Base-by-base conservation (phyloP, 2,797 vertebrate genomes). In the Acridotheres tristis region DNA sequence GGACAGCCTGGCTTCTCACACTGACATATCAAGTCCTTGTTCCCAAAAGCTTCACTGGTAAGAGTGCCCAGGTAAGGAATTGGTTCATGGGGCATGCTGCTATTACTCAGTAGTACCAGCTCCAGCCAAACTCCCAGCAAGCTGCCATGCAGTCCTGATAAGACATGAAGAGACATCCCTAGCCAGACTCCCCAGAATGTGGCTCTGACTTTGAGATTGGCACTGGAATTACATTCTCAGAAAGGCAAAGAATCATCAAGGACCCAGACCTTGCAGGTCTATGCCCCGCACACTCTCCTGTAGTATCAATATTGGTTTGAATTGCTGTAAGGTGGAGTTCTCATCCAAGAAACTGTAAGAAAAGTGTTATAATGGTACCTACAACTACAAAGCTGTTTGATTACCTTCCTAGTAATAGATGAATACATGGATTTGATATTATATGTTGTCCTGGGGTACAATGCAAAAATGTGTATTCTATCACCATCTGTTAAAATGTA, bases 201-300 rank as follows among this genome's bases (percentile, higher is more conserved):
- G 1, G 26, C 23, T 85, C 75, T 61, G 75, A 53, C 42, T 76
- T 79, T 16, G 57, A 19, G 38, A 21, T 45, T 85, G 40, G 23
- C 32, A 14, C 36, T 59, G 50, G 61, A 68, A 40, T 40, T 16
- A 63, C 45, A 27, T 4, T 27, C 11, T 29, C 38, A 84, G 62
- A 86, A 83, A 57, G 0, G 3, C 42, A 75, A 80, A 78, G 69
- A 42, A 59, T 45, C n/a, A 69, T 40, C 43, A 72, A 16, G 16
- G 40, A 32, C 2, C 3, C 0, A 0, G 15, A 61, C 42, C 25
- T 17, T 61, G 23, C 34, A 88, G 47, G 77, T 43, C 47, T 45
- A 3, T 15, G 77, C 7, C 5, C 9, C 8, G 2, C 0, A 0
- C 51, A 65, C n/a, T 54, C 16, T 69, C 22, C 12, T 34, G 50